A percentile compares a stretch with the other conserved stretches of the same genome.
Evolutionary conservation across 1,140 invertebrate genomes (phyloP).

Genomic region (Condylostylus longicornis): DNA sequence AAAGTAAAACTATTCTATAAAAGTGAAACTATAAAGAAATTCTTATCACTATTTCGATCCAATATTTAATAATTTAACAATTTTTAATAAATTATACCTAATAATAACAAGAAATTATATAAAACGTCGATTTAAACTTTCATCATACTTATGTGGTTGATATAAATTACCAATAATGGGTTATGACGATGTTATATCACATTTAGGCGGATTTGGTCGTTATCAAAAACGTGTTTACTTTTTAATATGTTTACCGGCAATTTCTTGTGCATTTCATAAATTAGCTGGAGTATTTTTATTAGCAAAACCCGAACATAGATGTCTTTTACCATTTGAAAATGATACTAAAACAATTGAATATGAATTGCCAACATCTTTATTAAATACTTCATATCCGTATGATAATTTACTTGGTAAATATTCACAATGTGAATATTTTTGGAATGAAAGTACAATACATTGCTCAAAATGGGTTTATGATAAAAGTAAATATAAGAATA

Average conservation of each 20-base stretch:
- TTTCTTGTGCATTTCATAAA: conserved; percentile 61
- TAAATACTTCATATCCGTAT: conserved; percentile 40
- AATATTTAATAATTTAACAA: too few species aligned
- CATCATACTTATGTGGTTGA: too few species aligned
- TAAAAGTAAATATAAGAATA: conserved; percentile 39
- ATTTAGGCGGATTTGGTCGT: conserved; percentile 56
- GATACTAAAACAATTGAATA: conserved; percentile 35
- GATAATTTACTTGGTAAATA: conserved; percentile 31
- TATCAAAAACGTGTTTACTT: conserved; percentile 58
- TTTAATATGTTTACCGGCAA: conserved; percentile 52
- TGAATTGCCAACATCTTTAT: conserved; percentile 27
- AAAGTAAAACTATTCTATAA: too few species aligned
- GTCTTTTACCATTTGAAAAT: conserved; percentile 41
- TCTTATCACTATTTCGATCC: too few species aligned
- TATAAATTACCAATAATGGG: too few species aligned
- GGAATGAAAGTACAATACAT: conserved; percentile 20
- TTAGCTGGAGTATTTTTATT: conserved; percentile 56
- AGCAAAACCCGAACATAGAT: conserved; percentile 46
- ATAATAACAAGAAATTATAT: too few species aligned
- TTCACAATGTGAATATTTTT: conserved; percentile 36
- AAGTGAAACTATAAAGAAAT: too few species aligned
- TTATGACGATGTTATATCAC: conserved; percentile 53
- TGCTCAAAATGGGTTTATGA: conserved; percentile 48
- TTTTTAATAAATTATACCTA: too few species aligned
- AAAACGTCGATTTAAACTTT: too few species aligned